Evolutionary conservation across 2,797 vertebrate species (phyloP), one percentile per base, ranked within the genome.

Genomic region (Neosilurus mollespiculum): DNA sequence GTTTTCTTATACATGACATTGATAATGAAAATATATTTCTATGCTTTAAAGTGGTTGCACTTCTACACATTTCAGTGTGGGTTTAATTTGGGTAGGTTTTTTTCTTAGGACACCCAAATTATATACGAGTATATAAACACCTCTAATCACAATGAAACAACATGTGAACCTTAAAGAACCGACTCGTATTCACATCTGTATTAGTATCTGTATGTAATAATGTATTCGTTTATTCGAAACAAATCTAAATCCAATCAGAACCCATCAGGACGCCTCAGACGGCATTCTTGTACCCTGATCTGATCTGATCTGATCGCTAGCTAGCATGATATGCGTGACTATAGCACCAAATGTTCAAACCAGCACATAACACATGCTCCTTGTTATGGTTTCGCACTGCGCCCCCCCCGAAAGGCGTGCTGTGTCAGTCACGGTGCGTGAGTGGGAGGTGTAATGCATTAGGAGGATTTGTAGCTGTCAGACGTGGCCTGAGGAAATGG

Each of bases 391-490:
- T n/a, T 6, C 37, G 2, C 37, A 2, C 37, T 6, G 2, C 37
- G 2, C 37, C 37, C 2, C 6, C 37, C 37, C 37, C 2, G 71
- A 26, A 54, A 58, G 53, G 16, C 54, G 20, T 22, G 30, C 53
- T 30, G 26, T 58, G 49, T 71, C 69, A 51, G 49, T 51, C 69
- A 24, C 12, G 53, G 24, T 53, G 15, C 24, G 10, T 30, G 71
- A 73, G 73, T 37, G 30, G 30, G 59, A 54, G 54, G 26, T 76
- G 26, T 59, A 58, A 37, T 76, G 54, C 22, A 76, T 59, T 76
- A 37, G 30, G 30, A 76, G 26, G 26, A 26, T 37, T 34, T 73
- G 58, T 58, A 77, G 56, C 73, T 76, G 26, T 76, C 73, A 76
- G 73, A 76, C 8, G 54, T 59, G 26, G 54, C 54, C 56, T 77